Percentiles rank a stretch among this genome's conserved stretches.
Evolutionary conservation across 35 echinoderm and acorn worm genomes (phyloP).

Genomic region (Amphiura filiformis): DNA sequence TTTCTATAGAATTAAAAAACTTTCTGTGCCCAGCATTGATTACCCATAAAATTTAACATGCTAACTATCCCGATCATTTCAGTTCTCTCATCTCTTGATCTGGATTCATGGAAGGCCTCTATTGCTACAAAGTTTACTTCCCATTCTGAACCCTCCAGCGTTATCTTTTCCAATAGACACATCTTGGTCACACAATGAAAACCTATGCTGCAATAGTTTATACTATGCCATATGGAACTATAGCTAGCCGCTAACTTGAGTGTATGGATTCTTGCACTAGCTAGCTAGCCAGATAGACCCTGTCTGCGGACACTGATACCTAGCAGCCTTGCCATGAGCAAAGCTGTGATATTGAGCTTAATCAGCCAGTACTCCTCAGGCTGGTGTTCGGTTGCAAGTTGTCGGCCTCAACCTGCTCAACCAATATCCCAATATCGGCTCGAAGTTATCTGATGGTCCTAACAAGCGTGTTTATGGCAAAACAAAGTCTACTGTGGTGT

Average conservation of each 20-base stretch:
- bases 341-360: conserved; percentile 2
- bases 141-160: not conserved
- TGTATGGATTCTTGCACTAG: not conserved
- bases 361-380: not conserved
- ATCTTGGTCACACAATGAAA: not conserved
- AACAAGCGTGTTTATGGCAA: not conserved
- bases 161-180: conserved; percentile 4
- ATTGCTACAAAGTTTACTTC: not conserved
- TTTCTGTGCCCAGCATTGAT: no score
- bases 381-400: not conserved
- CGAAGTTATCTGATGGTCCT: not conserved
- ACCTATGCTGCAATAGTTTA: not conserved
- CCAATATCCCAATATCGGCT: not conserved
- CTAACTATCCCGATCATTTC: no score
- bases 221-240: not conserved
- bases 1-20: no score
- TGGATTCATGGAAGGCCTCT: not conserved
- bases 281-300: not conserved
- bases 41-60: no score
- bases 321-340: not conserved
- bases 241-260: not conserved
- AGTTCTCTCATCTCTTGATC: not conserved
- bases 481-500: not conserved
- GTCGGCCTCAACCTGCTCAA: not conserved
- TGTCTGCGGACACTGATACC: conserved; percentile 4